Base-by-base conservation (phyloP, 1,140 invertebrate species). In the Nasonia vitripennis region DNA sequence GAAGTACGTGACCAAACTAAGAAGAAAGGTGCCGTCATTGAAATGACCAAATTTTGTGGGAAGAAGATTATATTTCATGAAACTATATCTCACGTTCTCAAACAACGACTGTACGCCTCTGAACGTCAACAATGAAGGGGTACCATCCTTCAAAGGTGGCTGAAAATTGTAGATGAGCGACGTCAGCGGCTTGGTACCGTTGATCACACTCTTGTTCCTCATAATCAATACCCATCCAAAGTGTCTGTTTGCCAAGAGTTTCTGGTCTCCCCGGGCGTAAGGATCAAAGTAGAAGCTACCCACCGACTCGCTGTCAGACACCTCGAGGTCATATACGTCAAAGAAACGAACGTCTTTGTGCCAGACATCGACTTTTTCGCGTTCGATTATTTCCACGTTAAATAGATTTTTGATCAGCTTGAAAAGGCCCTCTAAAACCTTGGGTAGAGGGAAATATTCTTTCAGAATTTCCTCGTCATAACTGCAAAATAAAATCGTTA, bases 241-340 rank as follows among this genome's bases (percentile, higher is more conserved):
- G 87, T 95, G 94, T 48, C 95, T 93, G 80, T 94, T 93, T 23
- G 94, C 91, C 81, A 94, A 91, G 82, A 95, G 91, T 91, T 97
- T 97, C 71, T 95, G 93, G 48, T 94, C 89, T 55, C 94, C 94
- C 89, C 96, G 95, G 1, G 94, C 94, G 90, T 96, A 98, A 6
- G 96, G 96, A 93, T 98, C 97, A 1, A 98, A 93, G 90, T 97
- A 98, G 89, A 98, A 97, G 27, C 96, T 96, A 55, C 96, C 96
- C 12, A 97, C 93, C 2, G 96, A 96, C 55, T 94, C 93, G 23
- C 94, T 93, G 86, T 92, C 94, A 31, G 92, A 94, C 86, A 91
- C 91, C 67, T 96, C 94, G n/a, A 94, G 91, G 89, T 98, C 97
- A 88, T 95, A 96, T 9, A 99, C 93, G 88, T 98, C 95, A 91